These are phyloP conservation scores for Protomyctophum bolini DNA, from an alignment of 2,113 vertebrate species.

Conservation along the genomic window DNA sequence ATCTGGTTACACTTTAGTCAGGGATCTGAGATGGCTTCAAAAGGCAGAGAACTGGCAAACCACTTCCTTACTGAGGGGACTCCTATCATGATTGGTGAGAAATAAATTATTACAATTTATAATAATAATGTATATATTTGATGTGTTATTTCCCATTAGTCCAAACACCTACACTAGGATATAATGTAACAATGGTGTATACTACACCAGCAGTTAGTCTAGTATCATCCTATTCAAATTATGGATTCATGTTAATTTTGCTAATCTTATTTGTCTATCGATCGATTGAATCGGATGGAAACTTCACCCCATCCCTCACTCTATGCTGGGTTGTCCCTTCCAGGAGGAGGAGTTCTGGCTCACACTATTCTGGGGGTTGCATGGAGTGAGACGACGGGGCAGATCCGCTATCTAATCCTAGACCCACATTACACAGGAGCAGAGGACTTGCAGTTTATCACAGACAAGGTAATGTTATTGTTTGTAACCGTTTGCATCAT, in stretches of 20 bases:
- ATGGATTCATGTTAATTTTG: no score
- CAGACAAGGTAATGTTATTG: slow-evolving; percentile 86
- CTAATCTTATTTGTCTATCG: no score
- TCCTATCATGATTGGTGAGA: slow-evolving; percentile 95
- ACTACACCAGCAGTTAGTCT: no score
- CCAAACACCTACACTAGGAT: no score
- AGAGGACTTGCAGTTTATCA: slow-evolving; percentile 89
- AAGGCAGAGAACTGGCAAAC: slow-evolving; percentile 90
- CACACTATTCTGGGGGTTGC: slow-evolving; percentile 95
- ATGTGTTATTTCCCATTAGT: no score
- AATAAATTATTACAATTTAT: no score
- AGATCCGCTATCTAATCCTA: slow-evolving; percentile 91
- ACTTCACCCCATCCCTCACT: neutral
- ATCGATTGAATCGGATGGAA: neutral
- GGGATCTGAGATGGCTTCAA: slow-evolving; percentile 87
- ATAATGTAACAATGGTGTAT: no score
- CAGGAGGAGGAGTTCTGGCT: slow-evolving; percentile 93
- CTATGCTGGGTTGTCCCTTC: neutral
- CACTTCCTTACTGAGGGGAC: slow-evolving; percentile 93
- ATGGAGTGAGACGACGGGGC: slow-evolving; percentile 92
- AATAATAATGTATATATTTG: no score
- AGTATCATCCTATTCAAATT: no score
- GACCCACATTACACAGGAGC: slow-evolving; percentile 97
- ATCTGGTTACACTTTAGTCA: slow-evolving; percentile 75
- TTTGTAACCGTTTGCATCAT: neutral